Conservation (phyloP, 2,797 vertebrate species). For the Peromyscus attwateri region DNA sequence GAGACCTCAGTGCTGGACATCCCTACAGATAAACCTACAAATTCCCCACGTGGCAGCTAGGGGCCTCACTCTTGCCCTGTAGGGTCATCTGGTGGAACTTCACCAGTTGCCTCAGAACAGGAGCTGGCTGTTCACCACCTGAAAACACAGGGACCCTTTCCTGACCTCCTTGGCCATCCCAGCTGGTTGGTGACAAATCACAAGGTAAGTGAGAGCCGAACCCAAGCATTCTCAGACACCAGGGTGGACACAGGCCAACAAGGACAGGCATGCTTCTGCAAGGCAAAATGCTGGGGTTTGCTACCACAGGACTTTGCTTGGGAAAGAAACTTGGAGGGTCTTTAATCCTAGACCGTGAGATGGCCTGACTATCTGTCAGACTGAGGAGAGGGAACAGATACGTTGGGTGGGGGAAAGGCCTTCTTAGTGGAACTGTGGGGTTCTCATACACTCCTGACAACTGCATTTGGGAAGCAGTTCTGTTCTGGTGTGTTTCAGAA, state of each 20-base stretch:
- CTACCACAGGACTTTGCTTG: neutral
- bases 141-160: neutral
- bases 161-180: neutral
- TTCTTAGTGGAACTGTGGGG: neutral
- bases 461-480: neutral
- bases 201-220: slow-evolving; percentile 55
- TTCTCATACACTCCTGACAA: neutral
- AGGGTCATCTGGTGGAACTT: neutral
- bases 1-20: slow-evolving; percentile 59
- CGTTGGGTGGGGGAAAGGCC: neutral
- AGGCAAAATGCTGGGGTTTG: fast-evolving
- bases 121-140: fast-evolving
- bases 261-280: neutral
- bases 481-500: neutral
- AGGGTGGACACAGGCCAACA: neutral
- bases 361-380: no score
- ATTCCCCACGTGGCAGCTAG: slow-evolving; percentile 73
- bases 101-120: neutral
- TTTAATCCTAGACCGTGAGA: neutral
- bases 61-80: slow-evolving; percentile 1
- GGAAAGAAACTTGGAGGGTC: neutral
- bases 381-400: neutral
- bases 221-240: neutral
- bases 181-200: neutral
- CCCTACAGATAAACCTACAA: slow-evolving; percentile 84